phyloP scores from a whole-genome alignment of 1,140 invertebrate species.

The Musca domestica region DNA sequence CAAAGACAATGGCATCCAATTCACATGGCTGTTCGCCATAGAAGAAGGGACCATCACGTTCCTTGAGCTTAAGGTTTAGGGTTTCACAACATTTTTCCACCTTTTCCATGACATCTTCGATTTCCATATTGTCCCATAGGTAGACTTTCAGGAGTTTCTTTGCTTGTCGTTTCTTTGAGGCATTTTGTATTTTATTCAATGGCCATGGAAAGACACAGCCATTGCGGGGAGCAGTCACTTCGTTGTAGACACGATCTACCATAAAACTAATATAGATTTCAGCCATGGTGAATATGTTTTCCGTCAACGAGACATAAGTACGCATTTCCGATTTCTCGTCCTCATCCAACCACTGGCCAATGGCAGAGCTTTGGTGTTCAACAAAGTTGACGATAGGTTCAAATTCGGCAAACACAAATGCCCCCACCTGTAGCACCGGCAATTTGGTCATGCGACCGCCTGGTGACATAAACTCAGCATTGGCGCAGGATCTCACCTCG shows the following conservation, averaged over 20 bases:
- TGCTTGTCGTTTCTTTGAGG: constrained; percentile 72
- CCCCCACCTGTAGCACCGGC: constrained; percentile 87
- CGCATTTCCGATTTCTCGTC: constrained; percentile 87
- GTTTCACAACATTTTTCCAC: constrained; percentile 73
- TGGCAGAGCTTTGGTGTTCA: constrained; percentile 74
- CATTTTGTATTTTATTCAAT: constrained; percentile 78
- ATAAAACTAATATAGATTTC: constrained; percentile 88
- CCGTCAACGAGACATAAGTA: constrained; percentile 87
- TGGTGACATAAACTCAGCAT: constrained; percentile 96
- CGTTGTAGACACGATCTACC: constrained; percentile 73
- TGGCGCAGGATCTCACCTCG: constrained; percentile 73
- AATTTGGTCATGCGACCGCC: constrained; percentile 70
- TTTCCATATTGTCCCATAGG: constrained; percentile 75
- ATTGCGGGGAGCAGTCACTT: constrained; percentile 81
- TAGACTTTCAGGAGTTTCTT: constrained; percentile 71
- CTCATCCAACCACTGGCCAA: constrained; percentile 70
- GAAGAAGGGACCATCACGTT: constrained; percentile 71
- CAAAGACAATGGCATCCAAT: constrained; percentile 94
- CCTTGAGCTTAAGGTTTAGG: constrained; percentile 75
- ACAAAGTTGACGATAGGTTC: constrained; percentile 89
- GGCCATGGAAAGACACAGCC: constrained; percentile 92
- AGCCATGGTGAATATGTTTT: constrained; percentile 82
- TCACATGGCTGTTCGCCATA: constrained; percentile 83
- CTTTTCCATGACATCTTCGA: constrained; percentile 78
- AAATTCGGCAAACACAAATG: constrained; percentile 85